phyloP scores from a whole-genome alignment of 2,888 invertebrate species.

The Sesamia inferens region DNA sequence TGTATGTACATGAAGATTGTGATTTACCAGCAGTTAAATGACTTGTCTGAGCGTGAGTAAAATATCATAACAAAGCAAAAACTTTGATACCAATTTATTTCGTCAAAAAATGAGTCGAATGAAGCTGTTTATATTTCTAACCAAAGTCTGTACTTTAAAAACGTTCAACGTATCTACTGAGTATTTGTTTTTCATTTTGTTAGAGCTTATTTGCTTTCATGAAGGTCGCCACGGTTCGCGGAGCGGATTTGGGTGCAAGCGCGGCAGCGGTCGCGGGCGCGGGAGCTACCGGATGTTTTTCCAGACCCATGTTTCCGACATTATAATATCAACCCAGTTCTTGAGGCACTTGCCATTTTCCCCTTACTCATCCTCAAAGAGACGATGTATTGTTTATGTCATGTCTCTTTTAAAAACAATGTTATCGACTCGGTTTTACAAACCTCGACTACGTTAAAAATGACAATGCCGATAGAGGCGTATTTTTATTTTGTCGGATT shows the following conservation, averaged over 20 bases:
- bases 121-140: constrained; percentile 46
- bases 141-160: constrained; percentile 59
- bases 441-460: constrained; percentile 71
- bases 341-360: constrained; percentile 73
- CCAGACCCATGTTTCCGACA: constrained; percentile 69
- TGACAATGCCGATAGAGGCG: constrained; percentile 66
- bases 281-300: constrained; percentile 72
- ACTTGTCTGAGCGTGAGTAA: constrained; percentile 3
- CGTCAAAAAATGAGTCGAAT: constrained; percentile 35
- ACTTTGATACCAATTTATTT: constrained; percentile 16
- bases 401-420: constrained; percentile 67
- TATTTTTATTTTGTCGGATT: constrained; percentile 70
- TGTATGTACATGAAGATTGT: neutral
- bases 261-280: constrained; percentile 24
- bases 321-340: constrained; percentile 72
- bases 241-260: neutral
- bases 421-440: constrained; percentile 64
- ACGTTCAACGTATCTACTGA: constrained; percentile 45
- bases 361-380: constrained; percentile 68
- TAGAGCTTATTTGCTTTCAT: constrained; percentile 69
- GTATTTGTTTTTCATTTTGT: constrained; percentile 75
- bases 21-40: constrained; percentile 21
- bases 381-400: constrained; percentile 75
- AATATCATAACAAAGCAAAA: constrained; percentile 17
- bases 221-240: constrained; percentile 49